Conservation (phyloP, 2,888 invertebrate species). For the Lasioglossum malachurum region DNA sequence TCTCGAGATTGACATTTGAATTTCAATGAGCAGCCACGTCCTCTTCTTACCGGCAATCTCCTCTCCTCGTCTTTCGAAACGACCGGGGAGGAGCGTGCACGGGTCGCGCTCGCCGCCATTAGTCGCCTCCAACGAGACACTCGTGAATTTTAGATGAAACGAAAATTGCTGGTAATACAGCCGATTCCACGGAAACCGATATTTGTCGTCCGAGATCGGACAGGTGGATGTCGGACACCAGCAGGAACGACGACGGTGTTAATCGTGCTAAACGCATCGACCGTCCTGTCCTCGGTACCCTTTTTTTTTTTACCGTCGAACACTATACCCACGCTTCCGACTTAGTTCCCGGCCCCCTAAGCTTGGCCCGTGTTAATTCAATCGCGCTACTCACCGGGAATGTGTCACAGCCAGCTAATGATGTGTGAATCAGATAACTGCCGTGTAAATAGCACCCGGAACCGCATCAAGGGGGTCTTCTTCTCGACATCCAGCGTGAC, state of each 20-base stretch:
- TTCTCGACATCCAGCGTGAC: neutral
- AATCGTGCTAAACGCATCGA: conserved; percentile 71
- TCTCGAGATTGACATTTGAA: conserved; percentile 75
- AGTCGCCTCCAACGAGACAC: conserved; percentile 34
- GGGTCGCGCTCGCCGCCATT: conserved; percentile 41
- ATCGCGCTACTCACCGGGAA: neutral
- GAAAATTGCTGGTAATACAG: conserved; percentile 69
- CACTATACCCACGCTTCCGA: neutral
- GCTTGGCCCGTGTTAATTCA: neutral
- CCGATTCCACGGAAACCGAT: conserved; percentile 65
- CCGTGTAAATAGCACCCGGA: neutral
- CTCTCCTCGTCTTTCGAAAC: conserved; percentile 62
- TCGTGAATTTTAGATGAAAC: conserved; percentile 66
- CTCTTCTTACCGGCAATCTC: conserved; percentile 36
- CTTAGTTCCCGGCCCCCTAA: neutral
- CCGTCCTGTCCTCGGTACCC: conserved; percentile 36
- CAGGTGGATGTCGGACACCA: conserved; percentile 54
- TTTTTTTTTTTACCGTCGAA: conserved; percentile 15
- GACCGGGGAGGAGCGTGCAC: conserved; percentile 43
- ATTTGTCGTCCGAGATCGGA: conserved; percentile 57
- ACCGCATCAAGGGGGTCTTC: neutral
- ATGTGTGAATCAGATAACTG: neutral
- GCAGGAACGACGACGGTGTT: conserved; percentile 59
- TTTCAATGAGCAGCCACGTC: conserved; percentile 68
- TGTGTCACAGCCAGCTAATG: neutral